A percentile compares a stretch with the other conserved stretches of the same genome.
phyloP scores from a whole-genome alignment of 2,797 vertebrate genomes.

The Jordanella pulchra region DNA sequence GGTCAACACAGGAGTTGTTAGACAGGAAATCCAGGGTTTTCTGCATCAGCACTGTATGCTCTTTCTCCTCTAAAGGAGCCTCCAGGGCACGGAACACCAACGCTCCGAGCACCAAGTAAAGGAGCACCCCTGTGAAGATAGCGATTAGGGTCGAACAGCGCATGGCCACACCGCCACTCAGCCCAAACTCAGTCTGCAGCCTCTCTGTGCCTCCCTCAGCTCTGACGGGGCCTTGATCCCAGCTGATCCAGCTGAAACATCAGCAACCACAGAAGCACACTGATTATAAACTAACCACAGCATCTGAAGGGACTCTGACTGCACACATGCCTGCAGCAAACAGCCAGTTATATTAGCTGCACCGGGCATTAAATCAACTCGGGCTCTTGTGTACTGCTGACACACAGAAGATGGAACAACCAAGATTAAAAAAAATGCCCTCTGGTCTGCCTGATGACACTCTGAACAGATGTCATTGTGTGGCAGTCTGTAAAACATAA shows the following conservation, averaged over 20 bases:
- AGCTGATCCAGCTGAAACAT: slow-evolving; percentile 69
- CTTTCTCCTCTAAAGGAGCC: slow-evolving; percentile 75
- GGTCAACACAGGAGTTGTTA: slow-evolving; percentile 80
- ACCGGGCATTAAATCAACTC: slow-evolving; percentile 53
- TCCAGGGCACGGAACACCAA: slow-evolving; percentile 87
- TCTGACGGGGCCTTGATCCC: slow-evolving; percentile 50
- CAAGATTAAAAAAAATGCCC: slow-evolving; percentile 13
- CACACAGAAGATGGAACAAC: slow-evolving; percentile 43
- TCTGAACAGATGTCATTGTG: slow-evolving; percentile 14
- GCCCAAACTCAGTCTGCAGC: slow-evolving; percentile 45
- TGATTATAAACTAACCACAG: slow-evolving; percentile 31
- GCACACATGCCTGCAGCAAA: slow-evolving; percentile 23
- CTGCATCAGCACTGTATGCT: slow-evolving; percentile 68
- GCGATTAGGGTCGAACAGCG: slow-evolving; percentile 84
- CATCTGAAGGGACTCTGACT: slow-evolving; percentile 1
- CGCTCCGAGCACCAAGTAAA: slow-evolving; percentile 88
- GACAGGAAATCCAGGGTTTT: slow-evolving; percentile 75
- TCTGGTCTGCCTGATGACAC: slow-evolving; percentile 11
- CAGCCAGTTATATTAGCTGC: slow-evolving; percentile 31
- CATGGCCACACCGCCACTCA: slow-evolving; percentile 77
- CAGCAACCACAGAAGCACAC: slow-evolving; percentile 38
- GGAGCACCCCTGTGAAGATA: slow-evolving; percentile 83
- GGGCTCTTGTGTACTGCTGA: slow-evolving; percentile 48
- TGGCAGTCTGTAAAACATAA: not conserved
- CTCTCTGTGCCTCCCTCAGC: slow-evolving; percentile 42